Evolutionary conservation across 2,888 invertebrate species (phyloP).

Genomic region (Cryptocephalus moraei): DNA sequence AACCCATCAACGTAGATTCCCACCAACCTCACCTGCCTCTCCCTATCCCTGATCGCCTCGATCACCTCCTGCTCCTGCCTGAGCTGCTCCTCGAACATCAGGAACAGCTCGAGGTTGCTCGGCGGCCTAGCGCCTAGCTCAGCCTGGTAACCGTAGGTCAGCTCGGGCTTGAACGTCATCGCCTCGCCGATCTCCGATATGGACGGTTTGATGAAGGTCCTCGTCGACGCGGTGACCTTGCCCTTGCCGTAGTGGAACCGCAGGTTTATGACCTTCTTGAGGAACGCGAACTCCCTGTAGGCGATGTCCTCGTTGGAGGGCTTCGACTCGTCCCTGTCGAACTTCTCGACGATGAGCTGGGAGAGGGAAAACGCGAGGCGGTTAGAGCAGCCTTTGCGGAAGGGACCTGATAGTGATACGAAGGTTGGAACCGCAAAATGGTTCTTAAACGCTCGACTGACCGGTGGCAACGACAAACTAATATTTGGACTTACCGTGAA

Average conservation of each 20-base stretch:
- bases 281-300: conserved; percentile 51
- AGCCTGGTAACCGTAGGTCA: conserved; percentile 58
- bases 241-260: conserved; percentile 54
- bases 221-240: conserved; percentile 51
- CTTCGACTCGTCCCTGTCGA: conserved; percentile 45
- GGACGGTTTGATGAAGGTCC: conserved; percentile 58
- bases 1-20: no score
- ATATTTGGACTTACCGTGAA: no score
- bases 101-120: conserved; percentile 53
- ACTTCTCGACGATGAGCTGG: conserved; percentile 36
- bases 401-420: no score
- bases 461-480: no score
- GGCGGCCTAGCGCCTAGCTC: conserved; percentile 49
- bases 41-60: conserved; percentile 44
- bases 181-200: conserved; percentile 60
- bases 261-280: conserved; percentile 49
- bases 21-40: conserved; percentile 31
- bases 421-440: no score
- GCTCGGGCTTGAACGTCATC: conserved; percentile 51
- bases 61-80: conserved; percentile 49
- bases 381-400: no score
- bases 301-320: conserved; percentile 54
- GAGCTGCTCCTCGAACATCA: conserved; percentile 51
- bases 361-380: background rate
- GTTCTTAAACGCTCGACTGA: no score